A percentile compares a stretch with the other conserved stretches of the same genome.
Conservation (phyloP, 2,113 vertebrate species). For the Paracanthobrama guichenoti region DNA sequence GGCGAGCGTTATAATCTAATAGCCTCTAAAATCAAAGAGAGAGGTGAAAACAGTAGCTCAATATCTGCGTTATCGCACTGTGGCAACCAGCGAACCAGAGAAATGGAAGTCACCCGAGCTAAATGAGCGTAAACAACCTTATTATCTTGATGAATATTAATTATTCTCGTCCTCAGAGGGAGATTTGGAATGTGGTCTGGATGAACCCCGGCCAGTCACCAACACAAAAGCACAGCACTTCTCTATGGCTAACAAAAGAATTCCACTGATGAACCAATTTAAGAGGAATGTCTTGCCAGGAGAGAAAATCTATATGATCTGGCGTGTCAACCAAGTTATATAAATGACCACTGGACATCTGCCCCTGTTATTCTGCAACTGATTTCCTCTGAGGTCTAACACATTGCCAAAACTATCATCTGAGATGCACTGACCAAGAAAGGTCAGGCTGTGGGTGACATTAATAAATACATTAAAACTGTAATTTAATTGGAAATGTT, state of each 20-base stretch:
- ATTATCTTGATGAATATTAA: constrained; percentile 52
- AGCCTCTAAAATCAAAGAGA: constrained; percentile 31
- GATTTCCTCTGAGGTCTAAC: constrained; percentile 33
- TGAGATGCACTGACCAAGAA: constrained; percentile 24
- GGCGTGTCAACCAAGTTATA: constrained; percentile 57
- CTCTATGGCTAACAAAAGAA: constrained; percentile 61
- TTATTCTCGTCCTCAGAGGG: constrained; percentile 55
- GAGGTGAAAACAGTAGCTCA: constrained; percentile 49
- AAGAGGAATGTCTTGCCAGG: constrained; percentile 60
- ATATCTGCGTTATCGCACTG: constrained; percentile 56
- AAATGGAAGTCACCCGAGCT: constrained; percentile 58
- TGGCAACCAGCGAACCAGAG: constrained; percentile 60
- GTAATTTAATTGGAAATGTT: not conserved
- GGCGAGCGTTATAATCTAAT: constrained; percentile 38
- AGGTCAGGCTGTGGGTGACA: constrained; percentile 13
- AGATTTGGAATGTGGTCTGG: constrained; percentile 60
- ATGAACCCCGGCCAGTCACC: constrained; percentile 7
- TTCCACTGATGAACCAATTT: constrained; percentile 61
- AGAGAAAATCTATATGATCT: constrained; percentile 45
- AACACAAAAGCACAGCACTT: constrained; percentile 55
- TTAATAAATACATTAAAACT: not conserved
- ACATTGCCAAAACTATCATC: constrained; percentile 34
- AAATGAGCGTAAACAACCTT: constrained; percentile 58
- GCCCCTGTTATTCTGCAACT: constrained; percentile 37
- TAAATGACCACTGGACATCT: constrained; percentile 49